These are phyloP conservation scores for Lycocorax pyrrhopterus DNA, from an alignment of 2,113 vertebrate species.

Conservation along the genomic window DNA sequence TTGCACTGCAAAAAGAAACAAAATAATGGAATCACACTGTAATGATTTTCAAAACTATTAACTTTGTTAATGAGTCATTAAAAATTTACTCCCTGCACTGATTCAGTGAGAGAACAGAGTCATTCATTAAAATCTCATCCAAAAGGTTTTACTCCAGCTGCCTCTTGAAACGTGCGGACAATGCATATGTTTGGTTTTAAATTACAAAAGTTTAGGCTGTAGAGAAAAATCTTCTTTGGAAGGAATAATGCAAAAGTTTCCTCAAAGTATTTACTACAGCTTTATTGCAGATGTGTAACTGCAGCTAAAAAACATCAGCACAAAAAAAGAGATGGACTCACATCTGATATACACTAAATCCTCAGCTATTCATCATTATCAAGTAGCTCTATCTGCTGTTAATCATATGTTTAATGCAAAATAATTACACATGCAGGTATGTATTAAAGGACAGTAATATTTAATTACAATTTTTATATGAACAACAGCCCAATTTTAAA, in stretches of 20 bases:
- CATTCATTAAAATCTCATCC: slow-evolving; percentile 47
- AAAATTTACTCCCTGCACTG: slow-evolving; percentile 45
- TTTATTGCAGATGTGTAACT: background rate
- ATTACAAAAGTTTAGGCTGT: background rate
- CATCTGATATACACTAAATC: background rate
- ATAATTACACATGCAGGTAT: background rate
- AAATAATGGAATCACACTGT: slow-evolving; percentile 30
- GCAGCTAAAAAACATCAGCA: background rate
- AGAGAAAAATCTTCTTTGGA: background rate
- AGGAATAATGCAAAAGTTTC: background rate
- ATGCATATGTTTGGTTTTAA: background rate
- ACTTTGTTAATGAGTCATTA: slow-evolving; percentile 61
- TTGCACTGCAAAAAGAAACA: slow-evolving; percentile 13
- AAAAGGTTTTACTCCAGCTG: slow-evolving; percentile 7
- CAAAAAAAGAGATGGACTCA: background rate
- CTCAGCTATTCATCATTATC: background rate
- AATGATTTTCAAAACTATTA: slow-evolving; percentile 61
- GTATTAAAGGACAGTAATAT: background rate
- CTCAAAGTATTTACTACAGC: background rate
- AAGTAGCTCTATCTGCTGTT: background rate
- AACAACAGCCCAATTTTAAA: background rate
- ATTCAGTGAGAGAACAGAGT: background rate
- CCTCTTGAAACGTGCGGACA: background rate
- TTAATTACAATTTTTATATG: background rate
- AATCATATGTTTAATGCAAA: background rate